A percentile compares a stretch with the other conserved stretches of the same genome.
phyloP scores from a whole-genome alignment of 2,888 invertebrate species.

The Ophion ventricosus region DNA sequence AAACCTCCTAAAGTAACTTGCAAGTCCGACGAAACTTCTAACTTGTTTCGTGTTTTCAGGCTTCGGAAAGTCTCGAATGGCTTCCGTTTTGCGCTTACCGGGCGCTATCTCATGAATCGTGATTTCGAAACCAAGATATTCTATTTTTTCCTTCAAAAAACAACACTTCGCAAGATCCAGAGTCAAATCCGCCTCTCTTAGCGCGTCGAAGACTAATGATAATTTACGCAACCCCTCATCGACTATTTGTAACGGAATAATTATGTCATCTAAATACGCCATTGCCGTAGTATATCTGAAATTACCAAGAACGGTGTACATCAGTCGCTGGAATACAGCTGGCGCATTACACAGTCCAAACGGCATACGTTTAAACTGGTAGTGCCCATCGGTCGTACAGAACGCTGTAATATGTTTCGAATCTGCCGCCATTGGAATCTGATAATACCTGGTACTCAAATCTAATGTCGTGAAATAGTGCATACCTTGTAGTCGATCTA shows the following conservation, averaged over 20 bases:
- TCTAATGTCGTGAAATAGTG: slow-evolving; percentile 74
- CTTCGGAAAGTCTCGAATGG: neutral
- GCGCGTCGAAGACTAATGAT: slow-evolving; percentile 63
- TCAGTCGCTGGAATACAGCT: too few relatives aligned
- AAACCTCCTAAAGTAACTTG: slow-evolving; percentile 1
- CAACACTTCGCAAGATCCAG: slow-evolving; percentile 72
- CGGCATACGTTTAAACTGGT: too few relatives aligned
- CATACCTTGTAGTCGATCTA: slow-evolving; percentile 72
- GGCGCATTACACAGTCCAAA: too few relatives aligned
- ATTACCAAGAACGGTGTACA: too few relatives aligned
- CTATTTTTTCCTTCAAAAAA: slow-evolving; percentile 66
- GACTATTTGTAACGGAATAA: too few relatives aligned
- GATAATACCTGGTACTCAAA: slow-evolving; percentile 74
- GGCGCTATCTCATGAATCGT: slow-evolving; percentile 67
- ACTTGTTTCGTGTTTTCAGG: neutral
- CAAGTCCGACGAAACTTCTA: neutral
- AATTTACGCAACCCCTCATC: slow-evolving; percentile 65
- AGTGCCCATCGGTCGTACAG: too few relatives aligned
- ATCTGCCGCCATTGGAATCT: too few relatives aligned
- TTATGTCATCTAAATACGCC: too few relatives aligned
- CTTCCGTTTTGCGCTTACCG: slow-evolving; percentile 55
- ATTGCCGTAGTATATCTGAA: too few relatives aligned
- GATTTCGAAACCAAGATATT: slow-evolving; percentile 72
- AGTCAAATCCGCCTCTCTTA: slow-evolving; percentile 68
- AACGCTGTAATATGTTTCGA: too few relatives aligned